Conservation (phyloP, 2,888 invertebrate species). For the Fragum sueziense region DNA sequence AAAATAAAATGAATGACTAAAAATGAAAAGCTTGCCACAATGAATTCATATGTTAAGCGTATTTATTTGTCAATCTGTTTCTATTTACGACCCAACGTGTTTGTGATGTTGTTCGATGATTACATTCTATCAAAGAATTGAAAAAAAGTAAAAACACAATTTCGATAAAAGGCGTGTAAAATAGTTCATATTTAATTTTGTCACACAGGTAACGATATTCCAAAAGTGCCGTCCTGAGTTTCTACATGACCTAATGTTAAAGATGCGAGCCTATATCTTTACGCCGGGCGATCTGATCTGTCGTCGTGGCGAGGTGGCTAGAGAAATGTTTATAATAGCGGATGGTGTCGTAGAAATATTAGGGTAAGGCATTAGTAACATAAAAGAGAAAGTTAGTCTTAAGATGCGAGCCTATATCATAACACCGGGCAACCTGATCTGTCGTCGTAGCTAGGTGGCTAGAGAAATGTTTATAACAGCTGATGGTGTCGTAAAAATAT, state of each 20-base stretch:
- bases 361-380: slow-evolving; percentile 83
- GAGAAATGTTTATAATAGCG: slow-evolving; percentile 99
- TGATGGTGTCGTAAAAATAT: slow-evolving; percentile 96
- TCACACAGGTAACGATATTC: slow-evolving; percentile 92
- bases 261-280: slow-evolving; percentile 99
- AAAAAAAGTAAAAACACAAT: too few species aligned
- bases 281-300: slow-evolving; percentile 98
- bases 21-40: too few species aligned
- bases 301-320: slow-evolving; percentile 95
- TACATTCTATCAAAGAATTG: too few species aligned
- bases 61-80: too few species aligned
- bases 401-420: slow-evolving; percentile 99
- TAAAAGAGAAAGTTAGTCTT: too few species aligned
- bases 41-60: too few species aligned
- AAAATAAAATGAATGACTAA: too few species aligned
- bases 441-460: slow-evolving; percentile 96
- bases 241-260: slow-evolving; percentile 96
- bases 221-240: slow-evolving; percentile 99
- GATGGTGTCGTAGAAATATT: slow-evolving; percentile 98
- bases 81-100: too few species aligned
- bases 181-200: too few species aligned
- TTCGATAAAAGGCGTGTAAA: too few species aligned
- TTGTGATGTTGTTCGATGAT: too few species aligned
- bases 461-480: slow-evolving; percentile 99
- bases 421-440: slow-evolving; percentile 98